Base-by-base conservation (phyloP, 2,113 vertebrate genomes). In the Vidua chalybeata region DNA sequence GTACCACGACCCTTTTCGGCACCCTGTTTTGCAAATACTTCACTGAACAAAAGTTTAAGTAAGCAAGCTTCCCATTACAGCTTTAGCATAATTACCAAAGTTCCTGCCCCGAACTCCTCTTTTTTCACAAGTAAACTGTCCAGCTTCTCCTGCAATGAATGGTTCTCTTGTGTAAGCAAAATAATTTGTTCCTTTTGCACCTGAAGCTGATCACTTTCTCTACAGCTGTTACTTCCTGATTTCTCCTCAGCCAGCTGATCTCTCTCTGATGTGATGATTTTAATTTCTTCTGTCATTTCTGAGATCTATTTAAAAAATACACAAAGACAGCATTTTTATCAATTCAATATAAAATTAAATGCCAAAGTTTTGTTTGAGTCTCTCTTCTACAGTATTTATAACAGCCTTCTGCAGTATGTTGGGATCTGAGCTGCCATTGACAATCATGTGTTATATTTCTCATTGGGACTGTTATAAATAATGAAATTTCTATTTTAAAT, bases 151-250 rank as follows among this genome's bases (percentile, higher is more conserved):
- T 80, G 86, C 58, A 97, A 62, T 2, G n/a, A 56, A 10, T 2
- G n/a, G 11, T 94, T 97, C 64, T 96, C 96, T 72, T 94, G 59
- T 1, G 55, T 79, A n/a, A 97, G 95, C 11, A 30, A 21, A 48
- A 26, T 2, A 2, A 94, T 85, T 81, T 95, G 86, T 6, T 97
- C 92, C 64, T 89, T 87, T 52, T 93, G 91, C 5, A 5, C 26
- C 15, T 77, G 86, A 68, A 96, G 74, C 20, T 94, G n/a, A 49
- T 77, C 52, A 9, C 28, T 75, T 61, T 75, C 90, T 52, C 51
- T 23, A 10, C 20, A 27, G 24, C 5, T 27, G 1, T 35, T 26
- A 12, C 13, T 43, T 62, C 24, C 46, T 10, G 46, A 54, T 33
- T 76, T 87, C 26, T 37, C 69, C 45, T 59, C 7, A 64, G 71